Evolutionary conservation across 2,113 vertebrate species (phyloP), one percentile per base, ranked within the genome.

Genomic region (Semicossyphus pulcher): DNA sequence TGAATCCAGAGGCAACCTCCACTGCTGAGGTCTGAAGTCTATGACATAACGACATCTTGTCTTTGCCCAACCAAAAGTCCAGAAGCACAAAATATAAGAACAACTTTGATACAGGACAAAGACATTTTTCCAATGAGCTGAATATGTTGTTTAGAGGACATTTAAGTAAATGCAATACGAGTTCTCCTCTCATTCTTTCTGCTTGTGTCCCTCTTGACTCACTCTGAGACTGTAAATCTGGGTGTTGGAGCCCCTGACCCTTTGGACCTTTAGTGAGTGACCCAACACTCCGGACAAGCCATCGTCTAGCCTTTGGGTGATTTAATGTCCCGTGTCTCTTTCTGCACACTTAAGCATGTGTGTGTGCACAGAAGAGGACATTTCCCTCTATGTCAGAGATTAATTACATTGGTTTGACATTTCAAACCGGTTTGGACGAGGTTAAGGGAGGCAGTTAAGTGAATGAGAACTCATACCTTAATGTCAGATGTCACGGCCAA

Each of bases 401-500:
- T 52, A 76, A 32, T 88, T 86, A 77, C 82, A 54, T 26, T 9
- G 51, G 62, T 36, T 41, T 78, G 83, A 89, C 81, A 90, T 88
- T 89, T 86, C 60, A 86, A 83, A 84, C 73, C 70, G 11, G 51
- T 2, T 15, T 37, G 48, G 12, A 25, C 23, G 29, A 63, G 74
- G 58, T 25, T 67, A 31, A 71, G 31, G 71, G 52, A 37, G 63
- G 10, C 32, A 36, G 31, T 68, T 67, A 21, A 45, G 80, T 52
- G 42, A 56, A 44, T 1, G 18, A 42, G 44, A 86, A 15, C 20
- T 2, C 76, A 80, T 72, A 90, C 88, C 85, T 89, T 82, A 88
- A 86, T 81, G 85, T 89, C 90, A 88, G 66, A 89, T 81, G 87
- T 88, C 87, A 72, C 54, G 70, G 34, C 80, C 64, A 15, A 90